These are phyloP conservation scores for Eulithis testata DNA, from an alignment of 2,888 invertebrate genomes.

Conservation along the genomic window DNA sequence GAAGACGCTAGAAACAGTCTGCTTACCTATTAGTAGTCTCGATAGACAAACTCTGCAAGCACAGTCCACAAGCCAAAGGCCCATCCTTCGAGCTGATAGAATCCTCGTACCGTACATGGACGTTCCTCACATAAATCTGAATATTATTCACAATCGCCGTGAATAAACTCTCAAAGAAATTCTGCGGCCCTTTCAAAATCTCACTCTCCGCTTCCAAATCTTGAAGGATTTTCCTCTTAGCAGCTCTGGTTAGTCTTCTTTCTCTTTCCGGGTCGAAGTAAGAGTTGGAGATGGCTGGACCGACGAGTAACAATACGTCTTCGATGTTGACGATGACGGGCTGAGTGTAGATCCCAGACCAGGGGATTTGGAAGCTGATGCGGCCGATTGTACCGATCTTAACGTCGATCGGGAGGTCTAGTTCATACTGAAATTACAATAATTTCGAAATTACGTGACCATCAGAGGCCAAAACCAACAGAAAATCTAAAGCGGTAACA, in stretches of 20 bases:
- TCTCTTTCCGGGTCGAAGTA: constrained; percentile 90
- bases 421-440: constrained; percentile 87
- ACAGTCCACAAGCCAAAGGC: constrained; percentile 90
- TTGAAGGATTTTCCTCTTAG: constrained; percentile 88
- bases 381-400: constrained; percentile 92
- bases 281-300: constrained; percentile 88
- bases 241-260: constrained; percentile 88
- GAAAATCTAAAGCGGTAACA: too few relatives aligned
- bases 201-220: constrained; percentile 86
- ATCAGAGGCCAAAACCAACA: too few relatives aligned
- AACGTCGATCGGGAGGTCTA: constrained; percentile 92
- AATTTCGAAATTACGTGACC: too few relatives aligned
- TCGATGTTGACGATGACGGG: constrained; percentile 90
- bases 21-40: constrained; percentile 91
- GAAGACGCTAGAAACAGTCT: background rate
- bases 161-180: constrained; percentile 89
- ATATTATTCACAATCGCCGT: constrained; percentile 92
- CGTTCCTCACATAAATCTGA: constrained; percentile 90
- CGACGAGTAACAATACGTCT: constrained; percentile 90
- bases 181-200: constrained; percentile 85
- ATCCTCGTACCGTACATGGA: constrained; percentile 93
- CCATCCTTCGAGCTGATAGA: constrained; percentile 86
- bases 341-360: constrained; percentile 90
- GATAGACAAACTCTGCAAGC: constrained; percentile 90
- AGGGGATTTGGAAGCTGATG: constrained; percentile 90